Conservation (phyloP, 2,797 vertebrate genomes). For the Fistularia tabacaria region DNA sequence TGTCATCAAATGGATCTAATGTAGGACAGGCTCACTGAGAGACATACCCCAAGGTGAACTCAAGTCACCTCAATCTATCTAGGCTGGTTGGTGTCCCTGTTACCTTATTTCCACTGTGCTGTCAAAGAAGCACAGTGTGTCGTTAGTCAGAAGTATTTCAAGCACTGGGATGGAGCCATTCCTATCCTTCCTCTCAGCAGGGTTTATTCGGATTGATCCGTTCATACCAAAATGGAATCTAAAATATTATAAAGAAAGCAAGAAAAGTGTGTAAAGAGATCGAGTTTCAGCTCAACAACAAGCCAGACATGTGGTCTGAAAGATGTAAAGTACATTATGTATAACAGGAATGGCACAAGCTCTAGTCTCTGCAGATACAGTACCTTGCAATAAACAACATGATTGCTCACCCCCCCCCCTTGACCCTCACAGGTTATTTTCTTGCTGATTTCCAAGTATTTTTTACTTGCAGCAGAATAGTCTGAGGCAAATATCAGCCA, state of each 20-base stretch:
- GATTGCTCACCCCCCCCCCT: background rate
- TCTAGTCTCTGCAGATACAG: background rate
- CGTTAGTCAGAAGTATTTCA: constrained; percentile 81
- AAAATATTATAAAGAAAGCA: constrained; percentile 6
- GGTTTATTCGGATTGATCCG: constrained; percentile 86
- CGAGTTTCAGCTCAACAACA: background rate
- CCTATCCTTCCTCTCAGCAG: constrained; percentile 60
- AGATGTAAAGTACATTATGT: background rate
- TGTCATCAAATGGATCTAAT: constrained; percentile 44
- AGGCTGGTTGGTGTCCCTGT: constrained; percentile 35
- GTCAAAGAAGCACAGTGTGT: constrained; percentile 86
- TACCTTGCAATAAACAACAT: background rate
- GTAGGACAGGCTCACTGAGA: constrained; percentile 52
- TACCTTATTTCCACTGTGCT: constrained; percentile 87
- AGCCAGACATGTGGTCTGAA: background rate
- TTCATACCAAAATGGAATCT: constrained; percentile 98
- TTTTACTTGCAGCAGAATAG: too few relatives aligned
- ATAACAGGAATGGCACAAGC: constrained; percentile 8
- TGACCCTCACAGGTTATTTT: too few relatives aligned
- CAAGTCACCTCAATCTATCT: constrained; percentile 61
- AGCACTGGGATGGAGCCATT: constrained; percentile 63
- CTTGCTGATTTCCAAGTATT: too few relatives aligned
- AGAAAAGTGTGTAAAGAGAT: constrained; percentile 1
- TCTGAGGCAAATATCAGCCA: too few relatives aligned
- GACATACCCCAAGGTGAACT: constrained; percentile 64